These are phyloP conservation scores for Lycaena phlaeas DNA, from an alignment of 2,888 invertebrate genomes.

Conservation along the genomic window DNA sequence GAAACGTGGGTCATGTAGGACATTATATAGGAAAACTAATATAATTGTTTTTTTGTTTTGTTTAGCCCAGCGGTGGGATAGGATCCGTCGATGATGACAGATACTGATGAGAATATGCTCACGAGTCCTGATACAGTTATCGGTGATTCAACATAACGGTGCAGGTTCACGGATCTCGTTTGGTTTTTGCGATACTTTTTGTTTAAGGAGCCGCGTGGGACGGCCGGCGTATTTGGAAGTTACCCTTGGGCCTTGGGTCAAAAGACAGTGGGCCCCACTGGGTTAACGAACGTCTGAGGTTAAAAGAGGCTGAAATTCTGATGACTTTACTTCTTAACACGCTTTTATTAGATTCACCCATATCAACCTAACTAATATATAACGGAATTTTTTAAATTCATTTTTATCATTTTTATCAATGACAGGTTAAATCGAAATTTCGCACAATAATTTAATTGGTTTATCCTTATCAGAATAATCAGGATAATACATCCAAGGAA, in stretches of 20 bases:
- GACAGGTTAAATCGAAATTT: no score
- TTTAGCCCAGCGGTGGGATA: no score
- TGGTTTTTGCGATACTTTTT: not conserved
- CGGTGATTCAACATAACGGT: not conserved
- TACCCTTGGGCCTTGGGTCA: not conserved
- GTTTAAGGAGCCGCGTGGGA: not conserved
- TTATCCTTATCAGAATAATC: no score
- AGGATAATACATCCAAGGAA: no score
- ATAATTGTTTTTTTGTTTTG: no score
- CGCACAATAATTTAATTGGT: no score
- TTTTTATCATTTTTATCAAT: no score
- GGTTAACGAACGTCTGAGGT: not conserved
- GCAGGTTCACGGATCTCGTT: not conserved
- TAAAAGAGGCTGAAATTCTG: not conserved
- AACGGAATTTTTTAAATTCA: not conserved
- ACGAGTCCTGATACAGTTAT: not conserved
- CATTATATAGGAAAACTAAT: no score
- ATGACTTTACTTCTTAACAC: no score
- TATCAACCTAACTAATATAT: not conserved
- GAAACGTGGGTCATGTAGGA: no score
- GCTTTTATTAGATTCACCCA: no score
- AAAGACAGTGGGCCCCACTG: not conserved
- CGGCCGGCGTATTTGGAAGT: not conserved
- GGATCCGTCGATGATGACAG: no score
- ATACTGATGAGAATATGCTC: not conserved